Conservation (phyloP, 2,113 vertebrate species). For the Rhodinocichla rosea region DNA sequence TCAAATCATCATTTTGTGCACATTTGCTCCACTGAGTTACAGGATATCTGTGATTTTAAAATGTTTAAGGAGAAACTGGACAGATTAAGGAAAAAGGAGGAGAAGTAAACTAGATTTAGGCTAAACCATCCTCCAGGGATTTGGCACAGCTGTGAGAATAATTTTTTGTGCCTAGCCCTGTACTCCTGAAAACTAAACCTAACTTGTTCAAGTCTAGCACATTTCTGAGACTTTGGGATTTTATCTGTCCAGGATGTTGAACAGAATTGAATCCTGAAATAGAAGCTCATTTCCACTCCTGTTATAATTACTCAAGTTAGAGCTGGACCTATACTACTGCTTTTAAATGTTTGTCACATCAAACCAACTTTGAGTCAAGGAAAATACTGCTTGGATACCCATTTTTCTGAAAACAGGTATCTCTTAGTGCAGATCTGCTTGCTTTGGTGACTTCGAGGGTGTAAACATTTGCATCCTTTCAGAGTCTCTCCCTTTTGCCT, state of each 20-base stretch:
- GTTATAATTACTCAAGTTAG: background rate
- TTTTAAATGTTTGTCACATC: background rate
- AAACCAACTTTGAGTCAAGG: background rate
- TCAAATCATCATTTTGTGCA: background rate
- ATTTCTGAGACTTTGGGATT: background rate
- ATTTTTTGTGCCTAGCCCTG: background rate
- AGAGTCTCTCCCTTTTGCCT: background rate
- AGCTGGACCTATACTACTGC: background rate
- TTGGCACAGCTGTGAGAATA: background rate
- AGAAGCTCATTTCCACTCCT: background rate
- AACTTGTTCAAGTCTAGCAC: background rate
- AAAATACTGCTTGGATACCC: background rate
- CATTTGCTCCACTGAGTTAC: background rate
- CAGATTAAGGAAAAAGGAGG: background rate
- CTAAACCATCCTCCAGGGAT: background rate
- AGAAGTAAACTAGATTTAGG: background rate
- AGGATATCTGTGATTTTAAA: background rate
- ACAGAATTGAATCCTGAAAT: background rate
- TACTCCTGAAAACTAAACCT: background rate
- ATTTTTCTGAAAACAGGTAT: rapidly evolving
- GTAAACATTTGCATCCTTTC: background rate
- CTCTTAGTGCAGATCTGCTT: background rate
- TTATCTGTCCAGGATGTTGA: background rate
- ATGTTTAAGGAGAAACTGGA: background rate
- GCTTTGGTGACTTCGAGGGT: background rate